Conservation (phyloP, 2,113 vertebrate species). For the Pelecanoides urinatrix region DNA sequence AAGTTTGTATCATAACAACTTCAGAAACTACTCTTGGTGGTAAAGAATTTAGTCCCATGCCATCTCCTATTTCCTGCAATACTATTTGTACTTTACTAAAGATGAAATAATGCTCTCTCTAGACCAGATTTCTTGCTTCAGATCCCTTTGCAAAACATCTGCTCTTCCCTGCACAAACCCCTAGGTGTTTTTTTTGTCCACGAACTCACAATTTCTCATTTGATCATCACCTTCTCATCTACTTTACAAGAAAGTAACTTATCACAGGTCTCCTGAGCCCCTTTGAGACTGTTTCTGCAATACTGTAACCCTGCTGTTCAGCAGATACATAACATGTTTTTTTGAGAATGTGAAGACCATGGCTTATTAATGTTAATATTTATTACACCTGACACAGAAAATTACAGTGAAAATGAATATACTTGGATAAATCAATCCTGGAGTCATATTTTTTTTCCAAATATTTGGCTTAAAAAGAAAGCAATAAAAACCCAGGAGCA, state of each 20-base stretch:
- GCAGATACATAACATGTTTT: background rate
- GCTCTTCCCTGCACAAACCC: background rate
- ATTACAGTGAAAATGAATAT: background rate
- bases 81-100: background rate
- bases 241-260: background rate
- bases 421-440: background rate
- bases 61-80: background rate
- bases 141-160: background rate
- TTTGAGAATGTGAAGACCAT: background rate
- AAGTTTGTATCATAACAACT: background rate
- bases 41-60: background rate
- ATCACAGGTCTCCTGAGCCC: background rate
- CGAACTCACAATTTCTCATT: background rate
- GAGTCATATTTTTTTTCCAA: background rate
- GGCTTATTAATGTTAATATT: background rate
- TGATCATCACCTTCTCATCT: background rate
- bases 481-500: background rate
- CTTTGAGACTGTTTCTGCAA: background rate
- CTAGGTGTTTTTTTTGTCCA: background rate
- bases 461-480: background rate
- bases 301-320: background rate
- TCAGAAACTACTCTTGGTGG: background rate
- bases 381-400: background rate
- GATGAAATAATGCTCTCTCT: background rate
- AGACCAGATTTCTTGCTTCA: background rate